Evolutionary conservation across 1,140 invertebrate species (phyloP), one percentile per base, ranked within the genome.

Genomic region (Brachionus calyciflorus): DNA sequence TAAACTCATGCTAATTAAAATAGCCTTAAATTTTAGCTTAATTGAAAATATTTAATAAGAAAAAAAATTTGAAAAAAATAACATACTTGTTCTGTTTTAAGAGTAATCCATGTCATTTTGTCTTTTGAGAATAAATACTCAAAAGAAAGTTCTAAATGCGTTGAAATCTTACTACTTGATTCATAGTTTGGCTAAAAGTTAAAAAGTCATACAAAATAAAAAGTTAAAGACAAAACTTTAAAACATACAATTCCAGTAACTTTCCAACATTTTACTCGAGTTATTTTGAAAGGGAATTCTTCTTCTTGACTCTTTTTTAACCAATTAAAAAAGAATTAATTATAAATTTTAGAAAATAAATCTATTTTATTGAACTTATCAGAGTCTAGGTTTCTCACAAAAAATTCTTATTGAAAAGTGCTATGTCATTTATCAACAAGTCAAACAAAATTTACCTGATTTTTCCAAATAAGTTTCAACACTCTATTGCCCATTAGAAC

Each of bases 111-210:
- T 80, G 93, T 90, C 60, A 97, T 85, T 55, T 91, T 90, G 77
- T 96, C 92, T 85, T 91, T 93, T n/a, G 90, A 90, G 84, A 96
- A 90, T 14, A 97, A 87, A 88, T 98, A 98, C 86, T 98, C 94
- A 86, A 97, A 96, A 0, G 93, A 93, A 14, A 98, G 84, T 84
- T 97, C 93, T 77, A 93, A 86, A 55, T 83, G 79, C 14, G 83
- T 80, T 73, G 79, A 77, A 33, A 79, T 70, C 70, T 77, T 79
- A 33, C 77, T 79, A 21, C 77, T 70, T 24, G 78, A 77, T 69
- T 79, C 44, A 30, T 77, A 76, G 60, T 55, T 51, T 30, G 21
- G 14, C 51, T 21, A 24, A 78, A 33, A 78, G 17, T 57, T 26
- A 79, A 55, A 1, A 12, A 78, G 33, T 41, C 14, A 28, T n/a